Conservation (phyloP, 2,113 vertebrate species). For the Egretta garzetta region DNA sequence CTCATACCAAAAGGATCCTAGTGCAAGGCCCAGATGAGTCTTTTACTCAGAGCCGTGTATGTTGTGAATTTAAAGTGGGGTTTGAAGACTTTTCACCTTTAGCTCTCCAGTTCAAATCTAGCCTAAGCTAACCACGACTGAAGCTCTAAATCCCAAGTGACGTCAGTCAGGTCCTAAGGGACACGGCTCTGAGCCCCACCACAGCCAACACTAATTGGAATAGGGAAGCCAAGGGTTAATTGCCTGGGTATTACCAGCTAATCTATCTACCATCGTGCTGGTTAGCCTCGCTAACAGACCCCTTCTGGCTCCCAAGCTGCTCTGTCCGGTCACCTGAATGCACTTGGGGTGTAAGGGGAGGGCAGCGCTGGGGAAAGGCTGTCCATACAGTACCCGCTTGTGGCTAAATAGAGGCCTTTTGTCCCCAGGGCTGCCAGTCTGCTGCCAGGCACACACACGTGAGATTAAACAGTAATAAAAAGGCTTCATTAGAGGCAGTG, state of each 20-base stretch:
- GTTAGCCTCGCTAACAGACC: not conserved
- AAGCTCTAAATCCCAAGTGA: not conserved
- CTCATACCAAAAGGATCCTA: not conserved
- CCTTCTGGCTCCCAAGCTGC: not conserved
- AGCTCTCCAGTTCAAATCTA: not conserved
- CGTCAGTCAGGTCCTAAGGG: not conserved
- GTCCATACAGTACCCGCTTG: not conserved
- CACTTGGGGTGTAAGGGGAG: not conserved
- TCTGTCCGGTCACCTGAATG: not conserved
- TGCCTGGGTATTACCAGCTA: not conserved
- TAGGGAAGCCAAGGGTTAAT: not conserved
- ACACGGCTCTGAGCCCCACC: not conserved
- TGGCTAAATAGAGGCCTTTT: not conserved
- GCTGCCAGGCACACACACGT: not conserved
- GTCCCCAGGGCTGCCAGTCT: not conserved
- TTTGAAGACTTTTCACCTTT: not conserved
- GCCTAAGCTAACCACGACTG: not conserved
- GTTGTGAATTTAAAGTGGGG: not conserved
- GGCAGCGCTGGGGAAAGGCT: not conserved
- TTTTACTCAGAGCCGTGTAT: fast-evolving
- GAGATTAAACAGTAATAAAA: not conserved
- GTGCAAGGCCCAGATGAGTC: not conserved
- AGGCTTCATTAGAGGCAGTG: not conserved
- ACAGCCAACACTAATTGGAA: not conserved
- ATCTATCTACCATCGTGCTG: not conserved